phyloP scores from a whole-genome alignment of 2,113 vertebrate species.

The Acanthochromis polyacanthus region DNA sequence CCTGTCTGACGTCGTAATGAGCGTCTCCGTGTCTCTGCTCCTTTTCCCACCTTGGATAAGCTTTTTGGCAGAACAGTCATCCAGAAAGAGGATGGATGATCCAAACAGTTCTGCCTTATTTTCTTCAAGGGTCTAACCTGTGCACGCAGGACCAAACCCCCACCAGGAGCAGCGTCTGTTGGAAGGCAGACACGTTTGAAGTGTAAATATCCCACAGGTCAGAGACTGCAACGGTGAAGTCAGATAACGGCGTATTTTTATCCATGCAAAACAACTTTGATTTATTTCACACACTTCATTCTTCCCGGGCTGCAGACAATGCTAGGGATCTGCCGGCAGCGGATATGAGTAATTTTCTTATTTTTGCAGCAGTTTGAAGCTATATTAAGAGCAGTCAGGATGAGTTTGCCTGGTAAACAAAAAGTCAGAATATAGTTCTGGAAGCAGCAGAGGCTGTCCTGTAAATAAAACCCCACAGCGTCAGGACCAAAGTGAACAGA shows the following conservation, averaged over 20 bases:
- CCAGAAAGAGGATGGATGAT: conserved; percentile 39
- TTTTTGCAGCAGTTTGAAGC: conserved; percentile 36
- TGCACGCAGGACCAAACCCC: conserved; percentile 17
- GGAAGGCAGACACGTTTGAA: conserved; percentile 65
- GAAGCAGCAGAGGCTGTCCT: conserved; percentile 12
- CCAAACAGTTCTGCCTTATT: conserved; percentile 46
- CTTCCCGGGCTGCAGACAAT: conserved; percentile 50
- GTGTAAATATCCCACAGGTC: conserved; percentile 74
- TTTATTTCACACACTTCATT: conserved; percentile 53
- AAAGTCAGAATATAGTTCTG: conserved; percentile 16
- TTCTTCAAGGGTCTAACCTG: conserved; percentile 47
- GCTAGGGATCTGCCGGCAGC: conserved; percentile 31
- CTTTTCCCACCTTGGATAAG: background rate
- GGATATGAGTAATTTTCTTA: conserved; percentile 34
- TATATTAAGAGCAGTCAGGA: conserved; percentile 41
- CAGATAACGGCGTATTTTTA: conserved; percentile 61
- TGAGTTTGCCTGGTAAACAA: conserved; percentile 21
- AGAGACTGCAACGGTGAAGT: conserved; percentile 53
- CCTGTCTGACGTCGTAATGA: conserved; percentile 28
- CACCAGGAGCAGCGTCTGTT: conserved; percentile 30
- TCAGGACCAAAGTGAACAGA: background rate
- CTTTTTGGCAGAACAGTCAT: conserved; percentile 22
- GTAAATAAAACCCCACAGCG: conserved; percentile 11
- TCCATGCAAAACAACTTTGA: conserved; percentile 57
- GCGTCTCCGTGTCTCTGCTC: conserved; percentile 2